Base-by-base conservation (phyloP, 2,888 invertebrate species). In the Drosophila limbata region DNA sequence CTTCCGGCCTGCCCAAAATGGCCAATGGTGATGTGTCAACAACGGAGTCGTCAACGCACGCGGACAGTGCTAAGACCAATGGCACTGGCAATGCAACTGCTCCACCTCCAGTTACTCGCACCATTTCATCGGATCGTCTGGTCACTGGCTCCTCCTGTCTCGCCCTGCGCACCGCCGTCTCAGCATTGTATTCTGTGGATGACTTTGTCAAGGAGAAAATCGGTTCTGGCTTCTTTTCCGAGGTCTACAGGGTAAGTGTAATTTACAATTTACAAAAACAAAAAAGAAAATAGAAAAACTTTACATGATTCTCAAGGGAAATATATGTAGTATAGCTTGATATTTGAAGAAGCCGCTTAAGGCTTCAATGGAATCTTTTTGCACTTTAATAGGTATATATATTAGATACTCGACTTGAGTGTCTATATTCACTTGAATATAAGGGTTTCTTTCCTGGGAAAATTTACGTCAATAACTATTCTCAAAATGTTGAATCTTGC, bases 181-280 rank as follows among this genome's bases (percentile, higher is more conserved):
- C 98, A 52, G 96, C 97, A 45, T 94, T 99, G 59, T 97, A 98
- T 92, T 95, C 98, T 47, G 95, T 98, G 81, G 98, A 98, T 93
- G 98, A 99, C 94, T 98, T 99, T 93, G 94, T 95, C 81, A 95
- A 96, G 92, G 98, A 98, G 93, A 97, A 97, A 93, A 97, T 99
- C 90, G 99, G 98, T 51, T 94, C 96, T 55, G 99, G 99, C 76
- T 99, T 99, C 94, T 99, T 98, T 94, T 98, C 98, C 4, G 98
- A 98, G 94, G 98, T 99, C 73, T 98, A 97, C 93, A 98, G 98
- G 96, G 99, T 98, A 94, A 94, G 95, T 93, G 33, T 33, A 40
- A 40, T 15, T 40, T 8, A 15, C n/a, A n/a, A n/a, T n/a, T 2
- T 15, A 9, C 4, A 11, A 33, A n/a, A n/a, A n/a, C n/a, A n/a